Evolutionary conservation across 2,113 vertebrate genomes (phyloP).

Genomic region (Alligator mississippiensis): DNA sequence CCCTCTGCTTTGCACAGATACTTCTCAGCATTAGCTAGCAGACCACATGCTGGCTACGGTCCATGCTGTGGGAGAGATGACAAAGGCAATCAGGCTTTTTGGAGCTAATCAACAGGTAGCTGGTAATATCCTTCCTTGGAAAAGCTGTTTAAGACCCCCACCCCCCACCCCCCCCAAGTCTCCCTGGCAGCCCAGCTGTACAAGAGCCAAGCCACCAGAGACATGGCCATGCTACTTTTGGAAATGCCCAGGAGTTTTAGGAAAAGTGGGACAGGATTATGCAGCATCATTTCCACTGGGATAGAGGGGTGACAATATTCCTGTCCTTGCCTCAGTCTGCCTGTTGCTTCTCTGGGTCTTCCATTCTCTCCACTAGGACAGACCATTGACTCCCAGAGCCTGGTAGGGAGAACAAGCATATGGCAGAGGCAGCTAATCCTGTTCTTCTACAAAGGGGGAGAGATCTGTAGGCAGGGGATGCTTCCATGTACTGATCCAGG

Average conservation of each 20-base stretch:
- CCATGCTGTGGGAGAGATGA: too few relatives aligned
- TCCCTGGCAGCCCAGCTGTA: not conserved
- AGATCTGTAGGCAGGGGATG: not conserved
- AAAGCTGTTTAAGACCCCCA: too few relatives aligned
- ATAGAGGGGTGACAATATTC: too few relatives aligned
- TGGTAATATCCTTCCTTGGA: too few relatives aligned
- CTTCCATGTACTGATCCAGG: not conserved
- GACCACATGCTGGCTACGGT: too few relatives aligned
- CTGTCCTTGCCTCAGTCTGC: not conserved
- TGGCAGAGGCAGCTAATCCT: not conserved
- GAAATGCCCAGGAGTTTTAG: not conserved
- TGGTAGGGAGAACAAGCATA: not conserved
- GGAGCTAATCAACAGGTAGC: too few relatives aligned
- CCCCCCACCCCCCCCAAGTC: not conserved
- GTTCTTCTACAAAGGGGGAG: not conserved
- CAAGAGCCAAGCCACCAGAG: not conserved
- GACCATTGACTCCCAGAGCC: not conserved
- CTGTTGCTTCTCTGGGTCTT: not conserved
- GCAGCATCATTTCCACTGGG: not conserved
- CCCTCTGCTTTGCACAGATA: too few relatives aligned
- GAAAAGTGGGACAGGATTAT: not conserved
- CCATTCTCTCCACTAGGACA: not conserved
- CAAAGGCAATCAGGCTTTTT: too few relatives aligned
- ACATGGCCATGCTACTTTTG: not conserved
- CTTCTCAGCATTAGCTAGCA: too few relatives aligned